Evolutionary conservation across 2,113 vertebrate genomes (phyloP), one percentile per base, ranked within the genome.

Genomic region (Odocoileus virginianus): DNA sequence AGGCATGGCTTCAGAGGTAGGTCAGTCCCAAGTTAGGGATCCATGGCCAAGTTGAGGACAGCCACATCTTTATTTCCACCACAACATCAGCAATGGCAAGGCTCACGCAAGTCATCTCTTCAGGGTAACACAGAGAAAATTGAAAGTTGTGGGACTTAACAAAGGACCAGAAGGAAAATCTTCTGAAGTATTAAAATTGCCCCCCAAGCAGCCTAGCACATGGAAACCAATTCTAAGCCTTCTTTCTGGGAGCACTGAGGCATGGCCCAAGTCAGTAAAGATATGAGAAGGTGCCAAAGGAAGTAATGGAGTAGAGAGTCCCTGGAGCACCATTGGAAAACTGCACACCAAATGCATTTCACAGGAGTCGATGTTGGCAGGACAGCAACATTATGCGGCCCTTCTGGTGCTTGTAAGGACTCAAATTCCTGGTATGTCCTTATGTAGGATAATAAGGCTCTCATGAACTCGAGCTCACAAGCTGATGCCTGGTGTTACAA

Each of bases 241-340:
- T 89, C 47, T 64, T 85, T 84, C 45, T 27, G 30, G 52, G 23
- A 45, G 43, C 36, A 28, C 12, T 95, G 86, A 95, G 79, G 58
- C 87, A 93, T 91, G 61, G 47, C 23, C 10, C 55, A 74, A 89
- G 27, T 78, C 60, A 93, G 71, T 91, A 86, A 91, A 87, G 67
- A 89, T 91, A 94, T 84, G 92, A 91, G 93, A 97, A 96, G 78
- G 54, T 93, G 67, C 33, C 50, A 79, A 84, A 94, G 83, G 36
- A 89, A 17, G 15, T 47, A 87, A 94, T 78, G 79, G 52, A 86
- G 43, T 81, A 36, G 13, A 91, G 87, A 96, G 52, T 55, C 13
- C 55, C 71, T 54, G 16, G 60, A 93, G 82, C 17, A 89, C 82
- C 83, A 71, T 84, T 74, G 93, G 82, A 89, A 96, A 86, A 94